Conservation (phyloP, 1,140 invertebrate species). For the Macrosteles quadrilineatus region DNA sequence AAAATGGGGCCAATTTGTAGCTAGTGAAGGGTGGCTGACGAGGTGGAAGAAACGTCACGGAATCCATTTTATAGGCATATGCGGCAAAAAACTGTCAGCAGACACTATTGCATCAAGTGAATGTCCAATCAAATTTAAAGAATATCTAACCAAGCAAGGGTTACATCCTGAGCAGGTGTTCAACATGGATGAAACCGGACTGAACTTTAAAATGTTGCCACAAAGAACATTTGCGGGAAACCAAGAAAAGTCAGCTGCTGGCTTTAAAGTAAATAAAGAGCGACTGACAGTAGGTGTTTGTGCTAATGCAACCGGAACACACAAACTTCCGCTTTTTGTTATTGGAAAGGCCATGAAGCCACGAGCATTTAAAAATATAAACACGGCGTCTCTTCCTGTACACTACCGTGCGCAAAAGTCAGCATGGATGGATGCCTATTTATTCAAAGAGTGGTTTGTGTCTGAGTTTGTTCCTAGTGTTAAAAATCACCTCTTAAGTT, state of each 20-base stretch:
- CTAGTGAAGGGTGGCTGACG: neutral
- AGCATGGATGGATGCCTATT: constrained; percentile 22
- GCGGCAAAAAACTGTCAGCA: constrained; percentile 21
- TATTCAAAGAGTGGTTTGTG: neutral
- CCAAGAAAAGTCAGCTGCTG: constrained; percentile 5
- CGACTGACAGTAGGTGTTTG: constrained; percentile 35
- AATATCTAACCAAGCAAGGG: neutral
- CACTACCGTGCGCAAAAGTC: constrained; percentile 41
- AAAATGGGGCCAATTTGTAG: neutral
- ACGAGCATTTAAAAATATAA: constrained; percentile 39
- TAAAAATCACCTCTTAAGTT: neutral
- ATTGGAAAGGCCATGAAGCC: constrained; percentile 44
- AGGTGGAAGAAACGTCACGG: constrained; percentile 4
- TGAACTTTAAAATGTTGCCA: constrained; percentile 35
- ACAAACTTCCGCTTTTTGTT: constrained; percentile 37
- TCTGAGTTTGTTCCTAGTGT: neutral
- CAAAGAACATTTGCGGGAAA: constrained; percentile 4
- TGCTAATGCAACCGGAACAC: constrained; percentile 40
- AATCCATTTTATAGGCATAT: neutral
- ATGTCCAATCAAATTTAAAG: neutral
- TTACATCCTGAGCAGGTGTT: constrained; percentile 22
- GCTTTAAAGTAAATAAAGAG: constrained; percentile 36
- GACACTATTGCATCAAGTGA: neutral
- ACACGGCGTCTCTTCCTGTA: constrained; percentile 34
- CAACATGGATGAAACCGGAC: constrained; percentile 37